Percentiles rank a stretch among this genome's conserved stretches.
Conservation (phyloP, 2,113 vertebrate genomes). For the Cacatua alba region DNA sequence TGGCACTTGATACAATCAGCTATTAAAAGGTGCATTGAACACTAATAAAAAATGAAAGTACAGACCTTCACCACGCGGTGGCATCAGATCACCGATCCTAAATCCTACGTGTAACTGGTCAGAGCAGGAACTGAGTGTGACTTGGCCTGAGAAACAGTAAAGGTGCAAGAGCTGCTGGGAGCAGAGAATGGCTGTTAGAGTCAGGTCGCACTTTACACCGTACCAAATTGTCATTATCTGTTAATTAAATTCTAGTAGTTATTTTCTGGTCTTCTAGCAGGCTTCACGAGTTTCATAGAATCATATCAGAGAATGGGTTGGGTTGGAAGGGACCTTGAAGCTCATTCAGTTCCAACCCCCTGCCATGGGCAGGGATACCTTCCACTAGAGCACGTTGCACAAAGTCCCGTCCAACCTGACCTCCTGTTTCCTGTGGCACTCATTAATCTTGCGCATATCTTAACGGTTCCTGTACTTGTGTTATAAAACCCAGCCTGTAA, state of each 20-base stretch:
- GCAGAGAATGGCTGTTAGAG: neutral
- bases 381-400: neutral
- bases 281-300: neutral
- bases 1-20: neutral
- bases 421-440: neutral
- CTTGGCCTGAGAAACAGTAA: neutral
- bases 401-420: neutral
- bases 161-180: neutral
- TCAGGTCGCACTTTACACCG: neutral
- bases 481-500: neutral
- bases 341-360: neutral
- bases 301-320: neutral
- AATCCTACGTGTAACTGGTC: accelerated
- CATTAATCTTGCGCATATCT: neutral
- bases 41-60: neutral
- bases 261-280: neutral
- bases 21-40: neutral
- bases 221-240: neutral
- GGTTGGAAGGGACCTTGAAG: neutral
- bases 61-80: constrained; percentile 41
- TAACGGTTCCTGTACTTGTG: neutral
- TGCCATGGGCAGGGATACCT: neutral
- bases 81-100: neutral
- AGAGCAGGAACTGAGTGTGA: neutral
- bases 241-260: neutral